phyloP scores from a whole-genome alignment of 2,113 vertebrate species.

The Myodes glareolus region DNA sequence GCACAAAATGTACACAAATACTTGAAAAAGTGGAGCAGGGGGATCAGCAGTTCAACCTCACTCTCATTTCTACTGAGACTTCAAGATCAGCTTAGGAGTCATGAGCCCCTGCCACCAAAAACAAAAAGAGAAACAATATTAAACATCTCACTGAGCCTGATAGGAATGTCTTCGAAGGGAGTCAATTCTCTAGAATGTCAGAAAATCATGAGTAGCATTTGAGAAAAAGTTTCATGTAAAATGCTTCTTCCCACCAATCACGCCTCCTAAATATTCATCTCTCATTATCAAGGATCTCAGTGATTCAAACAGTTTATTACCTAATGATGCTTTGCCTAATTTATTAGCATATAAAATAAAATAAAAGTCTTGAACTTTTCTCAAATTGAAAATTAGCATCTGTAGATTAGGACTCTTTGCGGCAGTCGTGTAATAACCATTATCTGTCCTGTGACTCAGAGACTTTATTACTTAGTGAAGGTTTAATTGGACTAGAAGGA shows the following conservation, averaged over 20 bases:
- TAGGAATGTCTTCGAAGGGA: not conserved
- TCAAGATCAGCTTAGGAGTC: too few relatives aligned
- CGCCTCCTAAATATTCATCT: not conserved
- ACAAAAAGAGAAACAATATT: not conserved
- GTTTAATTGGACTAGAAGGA: not conserved
- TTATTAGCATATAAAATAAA: not conserved
- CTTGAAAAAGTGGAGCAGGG: not conserved
- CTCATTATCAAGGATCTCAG: not conserved
- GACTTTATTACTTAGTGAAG: not conserved
- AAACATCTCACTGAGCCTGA: not conserved
- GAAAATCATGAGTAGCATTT: not conserved
- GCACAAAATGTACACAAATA: not conserved
- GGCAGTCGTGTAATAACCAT: not conserved
- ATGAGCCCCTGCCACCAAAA: not conserved
- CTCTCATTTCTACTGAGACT: not conserved
- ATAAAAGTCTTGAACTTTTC: not conserved
- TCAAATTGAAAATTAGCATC: not conserved
- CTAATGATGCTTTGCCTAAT: not conserved
- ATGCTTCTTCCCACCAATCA: not conserved
- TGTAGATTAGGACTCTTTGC: not conserved
- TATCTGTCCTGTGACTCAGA: not conserved
- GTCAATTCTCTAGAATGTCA: not conserved
- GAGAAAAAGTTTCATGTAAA: not conserved
- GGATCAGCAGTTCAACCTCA: not conserved
- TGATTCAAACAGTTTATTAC: not conserved